A percentile compares a stretch with the other conserved stretches of the same genome.
Evolutionary conservation across 2,797 vertebrate genomes (phyloP).

Genomic region (Coregonus suidteri): DNA sequence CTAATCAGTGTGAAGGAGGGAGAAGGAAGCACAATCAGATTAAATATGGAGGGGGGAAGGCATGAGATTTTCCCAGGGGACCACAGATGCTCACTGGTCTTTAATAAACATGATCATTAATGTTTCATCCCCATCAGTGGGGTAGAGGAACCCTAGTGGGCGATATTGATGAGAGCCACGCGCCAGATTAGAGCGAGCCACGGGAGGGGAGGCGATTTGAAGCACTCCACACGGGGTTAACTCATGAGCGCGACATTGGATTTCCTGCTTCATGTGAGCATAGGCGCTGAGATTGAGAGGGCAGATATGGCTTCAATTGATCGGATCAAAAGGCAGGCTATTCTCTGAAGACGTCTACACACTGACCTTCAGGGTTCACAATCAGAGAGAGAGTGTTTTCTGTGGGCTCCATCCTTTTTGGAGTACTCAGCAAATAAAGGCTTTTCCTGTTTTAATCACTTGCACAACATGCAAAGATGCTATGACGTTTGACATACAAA

Average conservation of each 20-base stretch:
- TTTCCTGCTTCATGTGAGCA: conserved; percentile 1
- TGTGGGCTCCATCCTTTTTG: background rate
- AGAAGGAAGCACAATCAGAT: conserved; percentile 23
- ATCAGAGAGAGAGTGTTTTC: background rate
- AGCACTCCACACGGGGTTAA: conserved; percentile 32
- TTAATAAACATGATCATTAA: conserved; percentile 83
- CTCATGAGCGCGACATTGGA: conserved; percentile 27
- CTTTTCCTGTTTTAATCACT: background rate
- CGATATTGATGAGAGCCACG: conserved; percentile 51
- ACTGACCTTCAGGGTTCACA: conserved; percentile 1
- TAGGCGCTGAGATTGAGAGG: background rate
- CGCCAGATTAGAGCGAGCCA: conserved; percentile 57
- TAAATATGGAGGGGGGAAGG: background rate
- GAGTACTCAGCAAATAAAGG: background rate
- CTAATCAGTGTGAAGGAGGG: conserved; percentile 26
- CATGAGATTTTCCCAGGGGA: conserved; percentile 33
- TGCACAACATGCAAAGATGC: background rate
- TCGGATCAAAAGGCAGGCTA: background rate
- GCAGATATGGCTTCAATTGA: conserved; percentile 2
- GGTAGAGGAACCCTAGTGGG: conserved; percentile 57
- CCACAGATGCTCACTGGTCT: conserved; percentile 69
- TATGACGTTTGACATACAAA: background rate
- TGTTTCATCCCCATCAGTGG: conserved; percentile 71
- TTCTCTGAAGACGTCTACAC: background rate
- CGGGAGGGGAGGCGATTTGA: conserved; percentile 45